Percentiles rank a stretch among this genome's conserved stretches.
Evolutionary conservation across 2,888 invertebrate genomes (phyloP).

Genomic region (Trichopoda pennipes): DNA sequence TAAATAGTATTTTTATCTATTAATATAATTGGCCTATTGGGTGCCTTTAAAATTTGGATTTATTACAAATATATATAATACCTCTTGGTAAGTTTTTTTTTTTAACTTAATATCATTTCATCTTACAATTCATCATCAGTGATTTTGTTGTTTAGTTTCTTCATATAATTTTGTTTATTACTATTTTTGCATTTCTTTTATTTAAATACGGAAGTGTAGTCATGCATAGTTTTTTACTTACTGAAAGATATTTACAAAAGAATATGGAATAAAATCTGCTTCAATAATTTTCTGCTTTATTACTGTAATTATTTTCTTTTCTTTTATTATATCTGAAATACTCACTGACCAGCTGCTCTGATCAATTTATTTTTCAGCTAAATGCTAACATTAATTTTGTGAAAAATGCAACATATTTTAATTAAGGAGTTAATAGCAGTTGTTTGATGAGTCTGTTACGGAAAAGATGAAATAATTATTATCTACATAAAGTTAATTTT

Average conservation of each 20-base stretch:
- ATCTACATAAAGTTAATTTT: no score
- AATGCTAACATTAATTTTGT: constrained; percentile 43
- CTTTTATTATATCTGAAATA: constrained; percentile 13
- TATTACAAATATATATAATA: constrained; percentile 34
- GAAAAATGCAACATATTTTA: neutral
- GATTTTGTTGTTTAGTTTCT: constrained; percentile 35
- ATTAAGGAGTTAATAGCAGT: neutral
- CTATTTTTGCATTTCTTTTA: constrained; percentile 25
- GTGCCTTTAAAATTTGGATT: constrained; percentile 60
- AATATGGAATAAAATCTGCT: constrained; percentile 47
- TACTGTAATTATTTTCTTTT: constrained; percentile 18
- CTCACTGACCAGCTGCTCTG: constrained; percentile 4
- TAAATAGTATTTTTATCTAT: neutral
- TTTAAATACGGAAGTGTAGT: constrained; percentile 62
- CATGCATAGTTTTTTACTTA: constrained; percentile 55
- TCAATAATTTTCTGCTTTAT: constrained; percentile 47
- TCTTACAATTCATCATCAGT: no score
- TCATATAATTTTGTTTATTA: constrained; percentile 4
- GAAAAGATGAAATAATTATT: no score
- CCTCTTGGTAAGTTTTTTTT: constrained; percentile 64
- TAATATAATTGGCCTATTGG: constrained; percentile 50
- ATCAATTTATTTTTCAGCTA: constrained; percentile 39
- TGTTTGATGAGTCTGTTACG: no score
- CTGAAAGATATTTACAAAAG: constrained; percentile 23
- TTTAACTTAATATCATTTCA: no score